These are phyloP conservation scores for Chaenocephalus aceratus DNA, from an alignment of 2,113 vertebrate species.

Conservation along the genomic window DNA sequence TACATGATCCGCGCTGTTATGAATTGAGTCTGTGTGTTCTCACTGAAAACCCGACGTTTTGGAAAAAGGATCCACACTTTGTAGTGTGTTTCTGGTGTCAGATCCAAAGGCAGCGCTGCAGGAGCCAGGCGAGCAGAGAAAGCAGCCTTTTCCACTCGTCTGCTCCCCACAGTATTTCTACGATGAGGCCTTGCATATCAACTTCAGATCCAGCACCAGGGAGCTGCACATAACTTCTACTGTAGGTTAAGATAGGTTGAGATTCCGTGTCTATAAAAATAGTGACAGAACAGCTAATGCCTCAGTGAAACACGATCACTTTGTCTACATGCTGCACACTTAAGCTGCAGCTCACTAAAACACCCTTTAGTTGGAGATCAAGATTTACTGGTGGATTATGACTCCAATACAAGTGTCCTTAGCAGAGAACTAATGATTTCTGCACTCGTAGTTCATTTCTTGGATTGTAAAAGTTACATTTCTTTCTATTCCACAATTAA, in stretches of 20 bases:
- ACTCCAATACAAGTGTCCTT: conserved; percentile 10
- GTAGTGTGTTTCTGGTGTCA: conserved; percentile 34
- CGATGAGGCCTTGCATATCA: conserved; percentile 49
- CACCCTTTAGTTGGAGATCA: conserved; percentile 52
- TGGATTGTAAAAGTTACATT: background rate
- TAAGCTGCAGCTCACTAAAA: conserved; percentile 56
- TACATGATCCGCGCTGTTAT: conserved; percentile 2
- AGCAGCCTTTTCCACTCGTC: conserved; percentile 10
- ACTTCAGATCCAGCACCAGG: conserved; percentile 57
- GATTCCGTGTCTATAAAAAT: conserved; percentile 68
- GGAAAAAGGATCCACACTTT: conserved; percentile 18
- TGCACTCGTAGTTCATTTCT: background rate
- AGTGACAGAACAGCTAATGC: conserved; percentile 60
- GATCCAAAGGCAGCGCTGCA: conserved; percentile 22
- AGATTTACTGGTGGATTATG: conserved; percentile 65
- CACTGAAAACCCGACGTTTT: conserved; percentile 43
- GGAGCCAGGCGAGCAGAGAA: conserved; percentile 20
- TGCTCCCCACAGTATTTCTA: conserved; percentile 38
- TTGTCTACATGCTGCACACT: conserved; percentile 47
- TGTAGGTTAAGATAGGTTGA: conserved; percentile 55
- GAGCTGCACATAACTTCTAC: conserved; percentile 23
- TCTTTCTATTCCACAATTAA: background rate
- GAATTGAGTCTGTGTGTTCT: conserved; percentile 31
- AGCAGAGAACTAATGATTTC: conserved; percentile 44
- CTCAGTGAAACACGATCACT: conserved; percentile 67